Evolutionary conservation across 1,140 invertebrate species (phyloP), one percentile per base, ranked within the genome.

Genomic region (Philotrypesis tridentata): DNA sequence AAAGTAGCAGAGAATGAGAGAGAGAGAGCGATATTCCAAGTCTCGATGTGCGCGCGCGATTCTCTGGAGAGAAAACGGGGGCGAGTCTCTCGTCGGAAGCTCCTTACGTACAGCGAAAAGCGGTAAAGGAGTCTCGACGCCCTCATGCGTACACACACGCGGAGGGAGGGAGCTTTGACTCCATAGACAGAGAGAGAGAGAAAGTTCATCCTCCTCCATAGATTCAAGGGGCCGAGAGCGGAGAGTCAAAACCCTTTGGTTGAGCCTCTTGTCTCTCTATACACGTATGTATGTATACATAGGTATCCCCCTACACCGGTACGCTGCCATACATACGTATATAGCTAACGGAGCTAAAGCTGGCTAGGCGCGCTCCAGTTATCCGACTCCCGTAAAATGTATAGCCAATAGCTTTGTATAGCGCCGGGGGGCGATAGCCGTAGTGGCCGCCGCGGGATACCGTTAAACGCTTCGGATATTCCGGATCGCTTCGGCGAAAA

Each of bases 391-490:
- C 72, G 67, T 79, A 79, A 79, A 79, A 71, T 71, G 27, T 29
- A 71, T 60, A 60, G 65, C 43, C 77, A 79, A 55, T 33, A 43
- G 77, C 67, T 71, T 68, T 78, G 76, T 68, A n/a, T n/a, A 78
- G 31, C 76, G 11, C 14, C 12, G 63, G 14, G 63, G 14, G 31
- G 14, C 23, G 65, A 29, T 74, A 25, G 25, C 72, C 48, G 2
- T 21, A 6, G 12, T 37, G 12, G 37, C 33, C 37, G 1, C 37
- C 37, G 1, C 37, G 27, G 67, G 25, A 27, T n/a, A 21, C 37
- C n/a, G 72, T 60, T 74, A 60, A 74, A 74, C 72, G 72, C 72
- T 60, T 74, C 72, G 48, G 31, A 74, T 74, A 74, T 74, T 74
- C 48, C 72, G 72, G 43, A 74, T 74, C n/a, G 27, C 48, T 43